Evolutionary conservation across 2,888 invertebrate genomes (phyloP).

Genomic region (Mimachlamys varia): DNA sequence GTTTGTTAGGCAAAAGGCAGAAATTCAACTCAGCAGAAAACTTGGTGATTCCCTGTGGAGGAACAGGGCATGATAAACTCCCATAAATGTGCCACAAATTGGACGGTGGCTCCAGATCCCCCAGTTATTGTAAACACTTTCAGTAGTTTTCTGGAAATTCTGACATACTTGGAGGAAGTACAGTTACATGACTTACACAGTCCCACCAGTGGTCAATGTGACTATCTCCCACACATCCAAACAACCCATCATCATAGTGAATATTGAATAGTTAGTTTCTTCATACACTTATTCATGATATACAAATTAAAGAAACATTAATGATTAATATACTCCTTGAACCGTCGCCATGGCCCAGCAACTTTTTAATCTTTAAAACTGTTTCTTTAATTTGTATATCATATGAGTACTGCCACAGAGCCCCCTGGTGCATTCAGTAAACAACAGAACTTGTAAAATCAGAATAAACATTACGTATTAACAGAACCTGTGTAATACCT

Average conservation of each 20-base stretch:
- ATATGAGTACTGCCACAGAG: too few species aligned
- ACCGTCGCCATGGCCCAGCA: too few species aligned
- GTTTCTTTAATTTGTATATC: too few species aligned
- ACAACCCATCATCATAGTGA: too few species aligned
- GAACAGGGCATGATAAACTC: background rate
- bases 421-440: too few species aligned
- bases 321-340: too few species aligned
- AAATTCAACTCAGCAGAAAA: conserved; percentile 29
- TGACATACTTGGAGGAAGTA: background rate
- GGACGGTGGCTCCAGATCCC: background rate
- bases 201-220: too few species aligned
- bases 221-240: background rate
- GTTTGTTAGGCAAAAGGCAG: conserved; percentile 22
- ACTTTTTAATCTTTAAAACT: too few species aligned
- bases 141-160: background rate
- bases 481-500: background rate
- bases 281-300: too few species aligned
- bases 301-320: too few species aligned
- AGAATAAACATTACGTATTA: background rate
- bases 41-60: background rate
- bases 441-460: background rate
- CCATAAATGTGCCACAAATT: conserved; percentile 1
- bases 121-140: background rate
- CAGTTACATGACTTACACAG: background rate
- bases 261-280: too few species aligned